phyloP scores from a whole-genome alignment of 2,888 invertebrate genomes.

The Coleophora deauratella region DNA sequence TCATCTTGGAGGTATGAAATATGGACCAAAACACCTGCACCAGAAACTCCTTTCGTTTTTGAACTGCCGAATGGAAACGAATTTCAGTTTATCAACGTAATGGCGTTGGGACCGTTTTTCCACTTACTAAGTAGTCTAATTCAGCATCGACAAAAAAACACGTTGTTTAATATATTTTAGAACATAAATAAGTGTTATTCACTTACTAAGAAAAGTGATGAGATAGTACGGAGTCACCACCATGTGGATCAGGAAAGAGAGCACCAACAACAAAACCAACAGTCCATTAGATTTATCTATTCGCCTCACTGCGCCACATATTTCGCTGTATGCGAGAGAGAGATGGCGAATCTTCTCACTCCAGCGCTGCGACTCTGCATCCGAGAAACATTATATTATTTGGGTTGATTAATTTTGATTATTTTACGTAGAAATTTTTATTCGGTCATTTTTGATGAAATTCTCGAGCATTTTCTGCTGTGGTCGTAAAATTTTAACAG shows the following conservation, averaged over 20 bases:
- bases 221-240: constrained; percentile 65
- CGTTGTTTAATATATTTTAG: too few relatives aligned
- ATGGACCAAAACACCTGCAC: constrained; percentile 49
- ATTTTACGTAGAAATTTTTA: too few relatives aligned
- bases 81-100: too few relatives aligned
- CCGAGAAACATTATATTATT: too few relatives aligned
- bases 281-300: constrained; percentile 50
- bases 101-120: too few relatives aligned
- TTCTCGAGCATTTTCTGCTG: too few relatives aligned
- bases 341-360: constrained; percentile 33
- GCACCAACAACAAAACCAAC: constrained; percentile 42
- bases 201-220: constrained; percentile 40
- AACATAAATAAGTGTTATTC: not conserved
- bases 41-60: not conserved
- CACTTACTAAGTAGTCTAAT: too few relatives aligned
- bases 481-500: too few relatives aligned
- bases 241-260: constrained; percentile 60
- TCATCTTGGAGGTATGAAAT: constrained; percentile 40
- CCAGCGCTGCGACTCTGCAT: not conserved
- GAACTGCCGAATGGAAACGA: too few relatives aligned
- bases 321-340: constrained; percentile 40
- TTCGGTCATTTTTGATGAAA: too few relatives aligned
- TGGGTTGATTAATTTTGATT: too few relatives aligned
- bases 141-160: too few relatives aligned
- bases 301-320: constrained; percentile 47